Conservation (phyloP, 2,113 vertebrate species). For the Dinomys branickii region DNA sequence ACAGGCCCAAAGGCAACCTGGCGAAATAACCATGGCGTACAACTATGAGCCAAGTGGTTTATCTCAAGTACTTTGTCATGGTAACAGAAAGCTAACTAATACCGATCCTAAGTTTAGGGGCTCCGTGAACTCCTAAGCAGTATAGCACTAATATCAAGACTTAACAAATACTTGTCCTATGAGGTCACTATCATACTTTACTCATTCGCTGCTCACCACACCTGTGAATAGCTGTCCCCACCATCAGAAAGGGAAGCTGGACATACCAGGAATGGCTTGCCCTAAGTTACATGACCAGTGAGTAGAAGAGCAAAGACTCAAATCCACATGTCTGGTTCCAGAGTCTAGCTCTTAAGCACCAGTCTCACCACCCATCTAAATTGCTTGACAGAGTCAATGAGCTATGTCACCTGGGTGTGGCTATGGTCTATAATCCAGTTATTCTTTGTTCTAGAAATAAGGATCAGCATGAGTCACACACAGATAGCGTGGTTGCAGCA, state of each 20-base stretch:
- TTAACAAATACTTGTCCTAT: not conserved
- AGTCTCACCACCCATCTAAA: not conserved
- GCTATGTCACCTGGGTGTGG: not conserved
- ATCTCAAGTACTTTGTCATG: not conserved
- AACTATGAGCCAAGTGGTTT: not conserved
- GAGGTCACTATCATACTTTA: not conserved
- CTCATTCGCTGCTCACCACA: not conserved
- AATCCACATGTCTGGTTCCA: not conserved
- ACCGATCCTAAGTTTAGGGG: not conserved
- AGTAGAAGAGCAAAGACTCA: not conserved
- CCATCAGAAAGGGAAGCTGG: not conserved
- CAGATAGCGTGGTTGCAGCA: not conserved
- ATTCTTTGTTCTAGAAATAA: conserved; percentile 11
- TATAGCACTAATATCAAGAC: not conserved
- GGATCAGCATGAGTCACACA: not conserved
- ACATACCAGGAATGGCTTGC: not conserved
- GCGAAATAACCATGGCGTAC: not conserved
- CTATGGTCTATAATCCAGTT: not conserved
- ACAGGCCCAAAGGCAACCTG: not conserved
- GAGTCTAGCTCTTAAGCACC: not conserved
- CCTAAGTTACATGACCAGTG: not conserved
- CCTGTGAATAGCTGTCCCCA: not conserved
- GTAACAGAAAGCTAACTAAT: not conserved
- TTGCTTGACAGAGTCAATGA: not conserved
- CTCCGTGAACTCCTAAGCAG: not conserved